A percentile compares a stretch with the other conserved stretches of the same genome.
Evolutionary conservation across 2,113 vertebrate species (phyloP).

Genomic region (Fregata magnificens): DNA sequence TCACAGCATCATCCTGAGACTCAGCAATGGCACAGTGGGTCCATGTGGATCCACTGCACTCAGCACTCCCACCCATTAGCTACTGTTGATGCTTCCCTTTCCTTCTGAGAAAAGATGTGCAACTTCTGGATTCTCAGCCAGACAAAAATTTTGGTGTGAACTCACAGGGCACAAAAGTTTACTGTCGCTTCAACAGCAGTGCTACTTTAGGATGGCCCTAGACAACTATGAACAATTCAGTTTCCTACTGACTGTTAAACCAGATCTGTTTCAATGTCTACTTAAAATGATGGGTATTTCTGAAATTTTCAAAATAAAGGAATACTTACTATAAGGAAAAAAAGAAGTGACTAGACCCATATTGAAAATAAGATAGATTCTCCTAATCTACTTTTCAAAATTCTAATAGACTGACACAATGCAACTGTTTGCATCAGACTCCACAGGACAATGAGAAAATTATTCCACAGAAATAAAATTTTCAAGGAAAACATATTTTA

Average conservation of each 20-base stretch:
- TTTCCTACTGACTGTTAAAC: background rate
- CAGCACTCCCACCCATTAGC: background rate
- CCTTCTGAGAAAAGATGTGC: background rate
- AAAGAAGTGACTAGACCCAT: background rate
- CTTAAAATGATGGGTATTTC: background rate
- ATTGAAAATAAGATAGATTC: background rate
- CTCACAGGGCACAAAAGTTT: background rate
- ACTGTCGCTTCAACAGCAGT: background rate
- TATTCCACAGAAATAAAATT: background rate
- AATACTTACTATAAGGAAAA: background rate
- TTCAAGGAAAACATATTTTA: background rate
- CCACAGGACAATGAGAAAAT: background rate
- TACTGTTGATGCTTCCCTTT: background rate
- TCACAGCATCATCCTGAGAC: background rate
- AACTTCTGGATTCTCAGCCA: background rate
- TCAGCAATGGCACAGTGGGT: background rate
- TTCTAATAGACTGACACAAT: background rate
- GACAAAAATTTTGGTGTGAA: background rate
- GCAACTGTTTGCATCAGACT: background rate
- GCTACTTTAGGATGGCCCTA: background rate
- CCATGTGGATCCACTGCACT: background rate
- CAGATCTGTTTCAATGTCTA: background rate
- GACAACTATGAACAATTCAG: background rate
- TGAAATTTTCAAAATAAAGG: background rate
- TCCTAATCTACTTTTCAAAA: background rate